Base-by-base conservation (phyloP, 2,888 invertebrate species). In the Ormyrus thymus region DNA sequence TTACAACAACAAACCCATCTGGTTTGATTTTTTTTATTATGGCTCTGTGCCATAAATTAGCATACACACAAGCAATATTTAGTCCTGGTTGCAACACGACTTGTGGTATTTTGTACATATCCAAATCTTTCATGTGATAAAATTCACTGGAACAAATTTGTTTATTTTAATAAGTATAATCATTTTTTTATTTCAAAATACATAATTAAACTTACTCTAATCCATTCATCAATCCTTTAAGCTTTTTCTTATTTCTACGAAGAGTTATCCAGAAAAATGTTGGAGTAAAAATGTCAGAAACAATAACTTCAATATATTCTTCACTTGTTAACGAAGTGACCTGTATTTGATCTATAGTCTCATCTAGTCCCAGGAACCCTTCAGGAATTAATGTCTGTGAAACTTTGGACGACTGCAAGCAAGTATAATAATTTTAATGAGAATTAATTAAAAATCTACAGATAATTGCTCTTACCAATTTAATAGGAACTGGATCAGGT, bases 201-300 rank as follows among this genome's bases (percentile, higher is more conserved):
- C 9, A 15, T 10, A 61, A 77, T 78, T 8, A 62, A 29, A 74
- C 84, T 76, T 83, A 89, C 89, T 83, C 78, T 13, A 90, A 68
- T 0, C 84, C 79, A 1, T 71, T n/a, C 89, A 89, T 89, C 29
- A 89, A 78, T 13, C 11, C 48, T 0, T 82, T 76, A 46, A 89
- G 84, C 13, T 59, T 73, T 0, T 66, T 78, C n/a, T 74, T 68
- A 5, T 84, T 84, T 61, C 84, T 83, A 0, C 84, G 78, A 10
- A 87, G 80, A 3, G 85, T 86, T 74, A 90, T 81, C 89, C 89
- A 90, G 68, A 90, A 90, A 55, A 89, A 88, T 0, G 87, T 85
- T 1, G 90, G 90, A 2, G 86, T 85, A 56, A 86, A 89, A 10
- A 87, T 81, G 77, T 90, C 90, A 7, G 84, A 84, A 46, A 90